A percentile compares a stretch with the other conserved stretches of the same genome.
These are phyloP conservation scores for Sipha maydis DNA, from an alignment of 2,888 invertebrate species.

Conservation along the genomic window DNA sequence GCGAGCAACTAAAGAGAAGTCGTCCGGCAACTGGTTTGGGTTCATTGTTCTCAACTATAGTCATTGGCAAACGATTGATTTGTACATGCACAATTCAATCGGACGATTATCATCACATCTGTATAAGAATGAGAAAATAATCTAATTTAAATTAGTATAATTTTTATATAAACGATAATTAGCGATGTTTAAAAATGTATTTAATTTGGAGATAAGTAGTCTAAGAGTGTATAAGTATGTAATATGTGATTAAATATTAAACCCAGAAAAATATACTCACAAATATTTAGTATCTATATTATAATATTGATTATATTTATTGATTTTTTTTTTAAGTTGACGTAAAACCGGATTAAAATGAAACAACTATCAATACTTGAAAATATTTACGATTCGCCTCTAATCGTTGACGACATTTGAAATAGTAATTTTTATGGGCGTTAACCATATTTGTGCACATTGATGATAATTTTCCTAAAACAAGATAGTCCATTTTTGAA, in stretches of 20 bases:
- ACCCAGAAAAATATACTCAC: neutral
- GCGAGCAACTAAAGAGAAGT: constrained; percentile 48
- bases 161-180: neutral
- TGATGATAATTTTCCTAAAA: constrained; percentile 2
- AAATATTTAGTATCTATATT: neutral
- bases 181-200: neutral
- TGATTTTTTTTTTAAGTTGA: constrained; percentile 8
- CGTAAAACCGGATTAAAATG: constrained; percentile 46
- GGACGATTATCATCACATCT: constrained; percentile 6
- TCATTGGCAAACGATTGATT: constrained; percentile 55
- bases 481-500: constrained; percentile 10
- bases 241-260: neutral
- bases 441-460: neutral
- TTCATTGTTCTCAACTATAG: constrained; percentile 54
- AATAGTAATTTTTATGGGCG: neutral
- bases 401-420: constrained; percentile 32
- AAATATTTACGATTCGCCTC: neutral
- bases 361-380: constrained; percentile 20
- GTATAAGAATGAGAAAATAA: neutral
- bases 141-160: neutral
- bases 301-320: neutral
- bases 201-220: neutral
- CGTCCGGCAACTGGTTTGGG: constrained; percentile 53
- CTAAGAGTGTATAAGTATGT: neutral
- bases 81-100: constrained; percentile 45